Percentiles rank a stretch among this genome's conserved stretches.
phyloP scores from a whole-genome alignment of 2,797 vertebrate species.

The Parauchenoglanis punctatus region DNA sequence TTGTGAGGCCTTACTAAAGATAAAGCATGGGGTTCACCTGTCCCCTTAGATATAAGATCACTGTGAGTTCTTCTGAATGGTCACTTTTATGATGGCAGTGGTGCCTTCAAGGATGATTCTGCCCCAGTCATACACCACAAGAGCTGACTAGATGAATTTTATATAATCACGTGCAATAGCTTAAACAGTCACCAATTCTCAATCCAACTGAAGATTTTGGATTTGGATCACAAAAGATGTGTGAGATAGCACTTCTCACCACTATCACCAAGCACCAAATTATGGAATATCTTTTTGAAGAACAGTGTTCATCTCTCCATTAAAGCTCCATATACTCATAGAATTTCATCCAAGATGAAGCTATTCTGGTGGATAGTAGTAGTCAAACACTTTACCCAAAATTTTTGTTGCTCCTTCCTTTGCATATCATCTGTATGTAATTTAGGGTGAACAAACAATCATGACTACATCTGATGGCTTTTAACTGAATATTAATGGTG shows the following conservation, averaged over 20 bases:
- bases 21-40: background rate
- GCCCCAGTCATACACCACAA: background rate
- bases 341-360: background rate
- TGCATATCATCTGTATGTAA: background rate
- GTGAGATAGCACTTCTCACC: background rate
- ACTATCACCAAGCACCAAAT: background rate
- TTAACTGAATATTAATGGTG: background rate
- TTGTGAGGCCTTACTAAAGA: background rate
- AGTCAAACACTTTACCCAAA: background rate
- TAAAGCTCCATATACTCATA: background rate
- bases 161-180: background rate
- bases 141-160: background rate
- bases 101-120: background rate
- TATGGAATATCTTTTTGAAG: background rate
- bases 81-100: background rate
- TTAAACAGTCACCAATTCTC: background rate
- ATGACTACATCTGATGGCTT: background rate
- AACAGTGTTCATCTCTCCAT: background rate
- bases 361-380: background rate
- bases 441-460: background rate
- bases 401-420: background rate
- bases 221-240: too few relatives aligned
- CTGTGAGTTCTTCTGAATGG: background rate
- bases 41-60: background rate
- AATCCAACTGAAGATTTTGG: background rate